Conservation (phyloP, 1,140 invertebrate species). For the Stenopsyche tienmushanensis region DNA sequence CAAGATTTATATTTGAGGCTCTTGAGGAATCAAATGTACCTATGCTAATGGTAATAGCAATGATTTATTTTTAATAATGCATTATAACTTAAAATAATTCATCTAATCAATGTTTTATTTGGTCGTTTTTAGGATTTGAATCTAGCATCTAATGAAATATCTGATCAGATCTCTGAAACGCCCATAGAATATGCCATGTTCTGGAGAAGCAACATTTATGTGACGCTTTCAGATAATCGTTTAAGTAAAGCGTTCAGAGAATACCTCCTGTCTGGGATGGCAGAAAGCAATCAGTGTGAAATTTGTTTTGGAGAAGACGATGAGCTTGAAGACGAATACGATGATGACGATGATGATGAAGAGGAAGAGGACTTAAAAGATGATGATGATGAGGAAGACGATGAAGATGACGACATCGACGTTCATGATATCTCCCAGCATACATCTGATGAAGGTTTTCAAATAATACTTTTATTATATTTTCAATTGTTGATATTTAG, state of each 20-base stretch:
- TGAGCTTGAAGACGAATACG: conserved; percentile 6
- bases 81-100: background rate
- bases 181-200: conserved; percentile 6
- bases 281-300: background rate
- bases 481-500: background rate
- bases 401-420: background rate
- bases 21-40: background rate
- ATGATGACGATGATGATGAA: conserved; percentile 5
- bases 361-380: background rate
- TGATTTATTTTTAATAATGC: background rate
- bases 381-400: conserved; percentile 5
- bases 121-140: conserved; percentile 10
- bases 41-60: background rate
- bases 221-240: background rate
- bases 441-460: background rate
- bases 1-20: conserved; percentile 14
- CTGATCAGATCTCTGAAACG: background rate
- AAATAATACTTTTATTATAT: background rate
- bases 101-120: background rate
- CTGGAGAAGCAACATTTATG: conserved; percentile 1
- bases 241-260: conserved; percentile 9
- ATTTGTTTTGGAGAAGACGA: conserved; percentile 19
- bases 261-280: background rate
- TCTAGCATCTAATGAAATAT: conserved; percentile 21
- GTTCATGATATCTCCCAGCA: background rate